Base-by-base conservation (phyloP, 2,113 vertebrate genomes). In the Podarcis cretensis region DNA sequence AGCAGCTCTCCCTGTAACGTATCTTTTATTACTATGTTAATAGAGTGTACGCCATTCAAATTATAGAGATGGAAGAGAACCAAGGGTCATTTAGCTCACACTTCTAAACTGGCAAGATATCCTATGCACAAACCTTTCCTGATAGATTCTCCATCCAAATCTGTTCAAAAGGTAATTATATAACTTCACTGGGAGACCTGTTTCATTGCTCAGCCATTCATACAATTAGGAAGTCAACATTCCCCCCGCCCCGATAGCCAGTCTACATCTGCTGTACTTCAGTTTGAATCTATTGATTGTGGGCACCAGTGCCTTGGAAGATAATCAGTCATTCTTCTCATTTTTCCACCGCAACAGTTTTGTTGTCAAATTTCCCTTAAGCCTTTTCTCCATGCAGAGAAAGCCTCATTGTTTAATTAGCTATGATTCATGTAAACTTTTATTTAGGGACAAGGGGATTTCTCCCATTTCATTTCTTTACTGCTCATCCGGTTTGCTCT, bases 1-100 rank as follows among this genome's bases (percentile, higher is more conserved):
- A 85, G 69, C 71, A 85, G n/a, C 69, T 85, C 32, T 85, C 43
- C 83, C 48, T 75, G 66, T 71, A 85, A 59, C 71, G 63, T 43
- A 73, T 59, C 43, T 85, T 85, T 85, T 85, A 85, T 74, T 32
- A 75, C 69, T 25, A n/a, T 85, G 69, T 59, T 85, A 85, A 85
- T 85, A 85, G 69, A 84, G 69, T 85, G 48, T 85, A 59, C 14
- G n/a, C 32, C 20, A 14, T 85, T 75, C 57, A n/a, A 85, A 74
- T 57, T 84, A 85, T 37, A 59, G 69, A 83, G 43, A 85, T 85
- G 71, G 68, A 84, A 74, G 69, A 25, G 71, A 75, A 59, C 69
- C 83, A 74, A 84, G 21, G 69, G 83, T 85, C 82, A 84, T 69
- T 84, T 84, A 71, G 25, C 35, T 79, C 40, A 68, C 13, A 32